Base-by-base conservation (phyloP, 2,888 invertebrate genomes). In the Ophion ellenae region DNA sequence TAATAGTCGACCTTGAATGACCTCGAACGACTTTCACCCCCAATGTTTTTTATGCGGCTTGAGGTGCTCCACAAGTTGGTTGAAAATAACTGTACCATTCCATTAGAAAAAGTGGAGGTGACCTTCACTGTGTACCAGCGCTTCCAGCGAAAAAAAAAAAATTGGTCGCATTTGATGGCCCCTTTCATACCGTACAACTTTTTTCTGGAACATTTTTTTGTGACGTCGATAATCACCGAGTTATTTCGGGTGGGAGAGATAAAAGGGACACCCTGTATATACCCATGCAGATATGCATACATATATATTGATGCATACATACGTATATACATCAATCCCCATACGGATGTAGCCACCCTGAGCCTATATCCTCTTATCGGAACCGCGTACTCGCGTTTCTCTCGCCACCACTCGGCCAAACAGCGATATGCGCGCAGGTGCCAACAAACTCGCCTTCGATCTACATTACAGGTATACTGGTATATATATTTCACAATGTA, bases 401-500 rank as follows among this genome's bases (percentile, higher is more conserved):
- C 80, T 74, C 63, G 81, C 81, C 74, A 70, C 78, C 83, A 83
- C 70, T 78, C 83, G 70, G 74, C 78, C 83, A 63, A 36, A 74
- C 61, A 74, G 77, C 81, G 78, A 86, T 83, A 86, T 78, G 83
- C 74, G 80, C 47, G 47, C 86, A 86, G 83, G 86, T 86, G 86
- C 83, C 70, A 81, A 67, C 40, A 74, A 69, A 76, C 40, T 81
- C 77, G 64, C 69, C 28, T 59, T 70, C 64, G 32, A 45, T 71
- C 67, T 63, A 59, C 69, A 40, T 24, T 17, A 17, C 36, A 40
- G 64, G 7, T 53, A 14, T 66, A 67, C 36, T 6, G 17, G 4
- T 40, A 53, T 17, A 47, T n/a, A 28, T 67, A 32, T n/a, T 5
- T 45, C 4, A n/a, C 11, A 1, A 28, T 70, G 47, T 53, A 47